Evolutionary conservation across 1,140 invertebrate genomes (phyloP), one percentile per base, ranked within the genome.

Genomic region (Sminthurides bifidus): DNA sequence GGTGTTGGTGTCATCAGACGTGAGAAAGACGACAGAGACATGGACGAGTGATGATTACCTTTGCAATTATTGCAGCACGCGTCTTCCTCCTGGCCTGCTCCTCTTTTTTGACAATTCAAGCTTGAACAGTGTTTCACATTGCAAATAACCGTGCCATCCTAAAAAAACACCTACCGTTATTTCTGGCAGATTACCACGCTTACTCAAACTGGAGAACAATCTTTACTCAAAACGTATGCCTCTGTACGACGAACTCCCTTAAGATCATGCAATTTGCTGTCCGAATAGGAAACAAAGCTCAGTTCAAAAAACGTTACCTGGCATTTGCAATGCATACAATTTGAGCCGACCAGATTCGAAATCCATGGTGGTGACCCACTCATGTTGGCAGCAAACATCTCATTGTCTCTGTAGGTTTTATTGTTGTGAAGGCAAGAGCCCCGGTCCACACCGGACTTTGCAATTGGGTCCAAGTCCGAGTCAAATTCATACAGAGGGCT

Each of bases 251-350:
- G n/a, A n/a, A n/a, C n/a, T n/a, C n/a, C n/a, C n/a, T n/a, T n/a
- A n/a, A n/a, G n/a, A n/a, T n/a, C n/a, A n/a, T n/a, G n/a, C n/a
- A n/a, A n/a, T n/a, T n/a, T n/a, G n/a, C n/a, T n/a, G n/a, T n/a
- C n/a, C n/a, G n/a, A n/a, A n/a, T n/a, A n/a, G 24, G 5, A 26
- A 23, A 26, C 4, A 50, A 50, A 10, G 3, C 29, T 24, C 4
- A 46, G n/a, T n/a, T n/a, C n/a, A 26, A 10, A 23, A 46, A 4
- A 6, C 44, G 29, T 50, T 53, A 67, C 66, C 57, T 67, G 60
- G 53, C 66, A 68, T 14, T 57, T 51, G 45, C 66, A 68, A 27
- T 67, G 66, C 56, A 67, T 64, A 35, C 66, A 68, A 41, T 68
- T 66, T 54, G 67, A 65, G 19, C 29, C 21, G 27, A 30, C 41